Base-by-base conservation (phyloP, 2,113 vertebrate genomes). In the Willisornis vidua region DNA sequence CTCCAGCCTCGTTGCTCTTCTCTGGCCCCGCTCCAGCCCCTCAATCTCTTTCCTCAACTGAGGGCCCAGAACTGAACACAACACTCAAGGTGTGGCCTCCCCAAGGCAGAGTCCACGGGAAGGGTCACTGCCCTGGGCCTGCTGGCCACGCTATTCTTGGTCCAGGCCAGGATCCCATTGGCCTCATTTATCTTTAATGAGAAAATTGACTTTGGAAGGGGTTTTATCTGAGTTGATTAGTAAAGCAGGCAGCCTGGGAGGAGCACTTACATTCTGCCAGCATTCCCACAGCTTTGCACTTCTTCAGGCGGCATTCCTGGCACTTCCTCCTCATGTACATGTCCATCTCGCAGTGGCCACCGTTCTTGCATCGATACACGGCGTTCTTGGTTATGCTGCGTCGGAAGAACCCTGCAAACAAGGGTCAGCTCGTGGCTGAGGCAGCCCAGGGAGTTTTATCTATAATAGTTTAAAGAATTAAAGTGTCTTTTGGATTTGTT, bases 251-350 rank as follows among this genome's bases (percentile, higher is more conserved):
- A 33, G 23, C 15, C 4, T 1, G 75, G 35, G 73, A 31, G 51
- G 31, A 49, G 51, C 48, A 98, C 98, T 98, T 96, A 99, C 99
- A 99, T 97, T 99, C 99, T 26, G 99, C 99, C 94, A 99, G 96
- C 99, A 99, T 99, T 71, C 99, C 99, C 95, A 99, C 98, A 20
- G 99, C 99, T 39, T 98, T 98, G 91, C 98, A 99, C 93, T 99
- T 99, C 97, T 99, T 99, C 92, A 99, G 85, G 80, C 99, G 98
- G 92, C 99, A 99, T 96, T 99, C 99, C 92, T 99, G 99, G 91
- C 99, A 99, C 97, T 99, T 99, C 94, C 99, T 98, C 45, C 98
- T 96, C 99, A 99, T 99, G 96, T 99, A 99, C 99, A 99, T 99
- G 97, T 99, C 99, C 99, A 99, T 99, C 98, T 99, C 99, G 81